Evolutionary conservation across 2,797 vertebrate species (phyloP).

Genomic region (Rousettus madagascariensis): DNA sequence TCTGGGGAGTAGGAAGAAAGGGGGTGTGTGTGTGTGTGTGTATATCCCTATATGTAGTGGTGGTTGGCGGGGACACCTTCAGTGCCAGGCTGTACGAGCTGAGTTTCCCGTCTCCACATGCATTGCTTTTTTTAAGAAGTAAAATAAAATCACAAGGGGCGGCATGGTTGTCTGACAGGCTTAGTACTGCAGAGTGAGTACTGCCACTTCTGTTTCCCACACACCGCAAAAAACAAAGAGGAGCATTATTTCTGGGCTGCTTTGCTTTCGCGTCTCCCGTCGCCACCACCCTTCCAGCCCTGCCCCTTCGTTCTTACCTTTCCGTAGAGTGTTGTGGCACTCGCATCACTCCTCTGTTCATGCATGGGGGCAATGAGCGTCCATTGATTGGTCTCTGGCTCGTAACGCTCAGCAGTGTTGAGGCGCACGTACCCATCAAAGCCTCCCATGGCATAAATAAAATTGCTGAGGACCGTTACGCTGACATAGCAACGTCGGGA

Average conservation of each 20-base stretch:
- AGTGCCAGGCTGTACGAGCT: neutral
- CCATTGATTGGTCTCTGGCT: slow-evolving; percentile 90
- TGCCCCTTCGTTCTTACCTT: slow-evolving; percentile 77
- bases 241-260: neutral
- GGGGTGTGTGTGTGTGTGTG: too few species aligned
- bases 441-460: slow-evolving; percentile 92
- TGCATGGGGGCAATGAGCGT: slow-evolving; percentile 88
- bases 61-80: neutral
- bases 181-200: neutral
- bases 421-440: slow-evolving; percentile 84
- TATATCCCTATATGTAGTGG: too few species aligned
- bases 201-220: neutral
- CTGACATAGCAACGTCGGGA: slow-evolving; percentile 88
- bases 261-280: rapidly evolving
- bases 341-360: slow-evolving; percentile 85
- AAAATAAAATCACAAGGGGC: neutral
- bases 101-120: neutral
- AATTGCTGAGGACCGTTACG: slow-evolving; percentile 83
- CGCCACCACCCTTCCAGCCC: neutral
- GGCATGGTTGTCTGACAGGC: neutral
- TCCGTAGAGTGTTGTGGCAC: slow-evolving; percentile 84
- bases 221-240: neutral
- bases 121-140: neutral
- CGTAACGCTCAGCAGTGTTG: slow-evolving; percentile 87
- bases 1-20: neutral